Evolutionary conservation across 2,797 vertebrate species (phyloP), one percentile per base, ranked within the genome.

Genomic region (Ciconia nigra): DNA sequence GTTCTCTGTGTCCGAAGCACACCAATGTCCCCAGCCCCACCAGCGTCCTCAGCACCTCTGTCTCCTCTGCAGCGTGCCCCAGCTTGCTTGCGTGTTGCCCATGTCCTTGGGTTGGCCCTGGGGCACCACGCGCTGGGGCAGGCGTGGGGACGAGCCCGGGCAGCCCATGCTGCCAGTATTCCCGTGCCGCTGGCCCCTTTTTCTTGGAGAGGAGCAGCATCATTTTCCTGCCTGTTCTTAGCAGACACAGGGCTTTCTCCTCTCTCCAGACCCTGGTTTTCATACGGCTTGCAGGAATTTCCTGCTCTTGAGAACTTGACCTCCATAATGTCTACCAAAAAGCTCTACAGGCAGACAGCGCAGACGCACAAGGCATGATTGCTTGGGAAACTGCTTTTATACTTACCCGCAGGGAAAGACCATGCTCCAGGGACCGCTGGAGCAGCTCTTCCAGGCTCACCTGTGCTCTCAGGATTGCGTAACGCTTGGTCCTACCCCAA

Each of bases 111-210:
- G 15, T 7, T 41, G 65, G 22, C 13, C 49, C 47, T 5, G 24
- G 59, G 37, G 35, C 63, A 49, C 42, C 47, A 5, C 2, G 10
- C 16, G 12, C 39, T 37, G 70, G 74, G 41, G 17, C 52, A 49
- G 51, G 19, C 35, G 14, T 3, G 1, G 5, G 49, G 47, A 41
- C 4, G 15, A 57, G 46, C n/a, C 37, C 5, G 59, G 24, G 51
- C 41, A 83, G 70, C 72, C 62, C 63, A 3, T 1, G 4, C 26
- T 55, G 74, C 49, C 3, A 11, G 58, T 4, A 5, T 52, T 29
- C 1, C 0, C 2, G 0, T 31, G 46, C n/a, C 18, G 7, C 49
- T 39, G 62, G 41, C 15, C 17, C 21, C 46, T 63, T 22, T 6
- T 31, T 16, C 24, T 44, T 59, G 80, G 55, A 57, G 26, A 76